Conservation (phyloP, 2,797 vertebrate genomes). For the Protosalanx chinensis region DNA sequence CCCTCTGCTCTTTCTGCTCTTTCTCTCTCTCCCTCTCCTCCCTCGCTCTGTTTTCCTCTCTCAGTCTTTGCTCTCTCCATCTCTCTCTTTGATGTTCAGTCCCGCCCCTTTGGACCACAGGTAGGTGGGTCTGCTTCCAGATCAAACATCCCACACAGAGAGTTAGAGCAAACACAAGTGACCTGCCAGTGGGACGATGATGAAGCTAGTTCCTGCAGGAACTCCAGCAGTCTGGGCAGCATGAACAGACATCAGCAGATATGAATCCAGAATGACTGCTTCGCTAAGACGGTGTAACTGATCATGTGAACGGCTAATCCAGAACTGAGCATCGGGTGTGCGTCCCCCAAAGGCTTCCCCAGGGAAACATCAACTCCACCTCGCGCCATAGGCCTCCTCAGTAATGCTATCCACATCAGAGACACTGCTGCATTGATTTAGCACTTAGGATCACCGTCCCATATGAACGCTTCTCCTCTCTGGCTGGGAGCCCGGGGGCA, state of each 20-base stretch:
- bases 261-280: constrained; percentile 10
- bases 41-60: no score
- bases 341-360: constrained; percentile 72
- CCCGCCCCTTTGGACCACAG: no score
- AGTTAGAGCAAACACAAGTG: neutral
- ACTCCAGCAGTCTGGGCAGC: neutral
- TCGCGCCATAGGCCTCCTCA: constrained; percentile 63
- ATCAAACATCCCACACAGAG: no score
- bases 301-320: constrained; percentile 64
- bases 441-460: constrained; percentile 79
- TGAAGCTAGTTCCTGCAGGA: neutral
- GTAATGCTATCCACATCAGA: constrained; percentile 76
- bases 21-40: neutral
- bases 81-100: no score
- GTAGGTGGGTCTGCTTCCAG: no score
- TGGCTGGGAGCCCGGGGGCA: constrained; percentile 62
- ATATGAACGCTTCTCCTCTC: constrained; percentile 76
- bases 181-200: neutral
- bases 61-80: no score
- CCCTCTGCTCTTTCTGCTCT: no score
- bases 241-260: neutral
- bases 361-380: constrained; percentile 71
- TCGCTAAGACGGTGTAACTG: constrained; percentile 56
- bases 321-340: constrained; percentile 58
- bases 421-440: constrained; percentile 76